A percentile compares a stretch with the other conserved stretches of the same genome.
phyloP scores from a whole-genome alignment of 2,113 vertebrate genomes.

The Oncorhynchus gorbuscha region DNA sequence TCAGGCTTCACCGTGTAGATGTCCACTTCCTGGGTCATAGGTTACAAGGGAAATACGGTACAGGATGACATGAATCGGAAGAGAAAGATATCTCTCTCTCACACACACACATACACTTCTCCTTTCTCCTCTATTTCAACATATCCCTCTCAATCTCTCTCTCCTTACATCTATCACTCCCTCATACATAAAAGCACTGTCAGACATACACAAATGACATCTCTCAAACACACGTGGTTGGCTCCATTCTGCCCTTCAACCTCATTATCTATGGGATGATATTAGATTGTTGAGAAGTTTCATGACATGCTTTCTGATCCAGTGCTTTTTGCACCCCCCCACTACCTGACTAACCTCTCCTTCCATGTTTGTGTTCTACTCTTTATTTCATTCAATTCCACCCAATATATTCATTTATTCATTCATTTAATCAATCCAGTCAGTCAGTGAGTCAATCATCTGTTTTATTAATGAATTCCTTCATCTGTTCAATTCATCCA shows the following conservation, averaged over 20 bases:
- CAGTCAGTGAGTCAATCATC: too few species aligned
- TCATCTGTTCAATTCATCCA: too few species aligned
- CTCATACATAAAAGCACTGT: background rate
- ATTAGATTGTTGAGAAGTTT: too few species aligned
- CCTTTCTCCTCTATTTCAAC: too few species aligned
- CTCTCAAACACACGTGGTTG: background rate
- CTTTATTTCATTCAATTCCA: too few species aligned
- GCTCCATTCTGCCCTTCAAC: background rate
- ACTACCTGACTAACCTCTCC: too few species aligned
- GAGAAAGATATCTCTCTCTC: background rate
- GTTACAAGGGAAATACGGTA: background rate
- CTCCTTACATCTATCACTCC: background rate
- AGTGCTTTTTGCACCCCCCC: background rate
- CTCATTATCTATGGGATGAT: background rate
- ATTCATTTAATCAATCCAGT: too few species aligned
- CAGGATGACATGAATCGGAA: background rate
- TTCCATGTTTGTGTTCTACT: too few species aligned
- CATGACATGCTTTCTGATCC: too few species aligned
- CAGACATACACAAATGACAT: background rate
- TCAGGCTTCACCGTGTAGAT: constrained; percentile 95
- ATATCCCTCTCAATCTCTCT: too few species aligned
- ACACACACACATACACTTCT: background rate
- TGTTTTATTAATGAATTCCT: too few species aligned
- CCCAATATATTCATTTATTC: too few species aligned
- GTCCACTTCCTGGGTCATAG: constrained; percentile 87